Evolutionary conservation across 2,797 vertebrate genomes (phyloP).

Genomic region (Thaleichthys pacificus): DNA sequence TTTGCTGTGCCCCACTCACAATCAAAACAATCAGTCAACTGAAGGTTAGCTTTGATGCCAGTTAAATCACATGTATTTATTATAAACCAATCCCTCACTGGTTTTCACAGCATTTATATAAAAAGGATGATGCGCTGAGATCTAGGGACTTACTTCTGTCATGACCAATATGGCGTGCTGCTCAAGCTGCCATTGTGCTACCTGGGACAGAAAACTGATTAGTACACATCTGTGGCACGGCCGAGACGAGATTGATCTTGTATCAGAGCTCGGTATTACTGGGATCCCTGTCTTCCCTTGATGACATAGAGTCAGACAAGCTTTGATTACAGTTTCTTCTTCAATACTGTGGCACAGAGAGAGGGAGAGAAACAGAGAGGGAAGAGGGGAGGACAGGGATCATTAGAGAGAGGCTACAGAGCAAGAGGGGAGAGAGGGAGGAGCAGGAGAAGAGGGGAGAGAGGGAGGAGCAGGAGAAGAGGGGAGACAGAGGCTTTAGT

Average conservation of each 20-base stretch:
- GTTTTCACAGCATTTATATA: no score
- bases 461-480: no score
- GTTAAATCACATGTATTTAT: no score
- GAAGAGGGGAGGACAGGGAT: constrained; percentile 40
- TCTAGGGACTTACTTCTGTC: background rate
- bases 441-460: background rate
- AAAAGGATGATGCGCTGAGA: background rate
- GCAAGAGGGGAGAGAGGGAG: constrained; percentile 19
- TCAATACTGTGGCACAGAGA: constrained; percentile 34
- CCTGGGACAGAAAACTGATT: background rate
- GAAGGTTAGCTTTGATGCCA: no score
- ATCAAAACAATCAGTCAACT: no score
- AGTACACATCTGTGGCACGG: background rate
- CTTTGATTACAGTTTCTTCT: constrained; percentile 71
- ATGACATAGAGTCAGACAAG: constrained; percentile 60
- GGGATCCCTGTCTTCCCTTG: constrained; percentile 44
- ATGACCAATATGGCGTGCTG: constrained; percentile 29
- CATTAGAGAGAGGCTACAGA: constrained; percentile 54
- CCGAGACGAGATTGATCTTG: background rate
- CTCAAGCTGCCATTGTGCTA: background rate
- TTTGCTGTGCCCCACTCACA: no score
- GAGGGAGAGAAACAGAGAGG: background rate
- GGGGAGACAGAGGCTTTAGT: constrained; percentile 36
- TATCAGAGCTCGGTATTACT: background rate
- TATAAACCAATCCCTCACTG: no score